Percentiles rank a stretch among this genome's conserved stretches.
Evolutionary conservation across 2,113 vertebrate species (phyloP).

Genomic region (Cyphomyrus plagiostoma): DNA sequence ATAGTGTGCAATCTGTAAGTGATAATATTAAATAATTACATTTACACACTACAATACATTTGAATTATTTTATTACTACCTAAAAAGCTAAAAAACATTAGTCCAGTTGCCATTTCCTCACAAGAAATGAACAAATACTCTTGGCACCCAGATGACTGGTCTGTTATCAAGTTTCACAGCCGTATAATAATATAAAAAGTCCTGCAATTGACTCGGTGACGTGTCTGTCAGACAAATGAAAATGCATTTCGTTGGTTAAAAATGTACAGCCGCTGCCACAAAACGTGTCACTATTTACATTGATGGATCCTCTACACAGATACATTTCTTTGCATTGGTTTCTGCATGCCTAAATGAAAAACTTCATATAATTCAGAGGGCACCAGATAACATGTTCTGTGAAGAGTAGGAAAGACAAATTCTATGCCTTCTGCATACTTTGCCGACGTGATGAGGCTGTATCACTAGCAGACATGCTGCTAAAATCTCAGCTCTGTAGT

Average conservation of each 20-base stretch:
- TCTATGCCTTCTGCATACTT: background rate
- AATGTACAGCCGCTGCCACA: background rate
- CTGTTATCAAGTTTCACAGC: background rate
- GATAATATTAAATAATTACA: background rate
- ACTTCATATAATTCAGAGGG: background rate
- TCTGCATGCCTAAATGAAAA: background rate
- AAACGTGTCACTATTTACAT: background rate
- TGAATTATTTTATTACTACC: background rate
- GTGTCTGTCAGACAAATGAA: background rate
- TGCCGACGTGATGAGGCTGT: background rate
- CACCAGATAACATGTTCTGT: background rate
- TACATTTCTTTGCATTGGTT: too few relatives aligned
- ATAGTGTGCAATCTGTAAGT: background rate
- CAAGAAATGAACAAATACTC: background rate
- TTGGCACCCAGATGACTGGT: background rate
- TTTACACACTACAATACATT: background rate
- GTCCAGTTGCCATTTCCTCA: background rate
- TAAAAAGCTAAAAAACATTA: background rate
- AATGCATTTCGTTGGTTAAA: background rate
- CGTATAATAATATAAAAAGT: background rate
- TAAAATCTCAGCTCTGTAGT: background rate
- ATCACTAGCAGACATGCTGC: too few relatives aligned
- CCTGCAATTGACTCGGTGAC: background rate
- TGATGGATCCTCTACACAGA: background rate
- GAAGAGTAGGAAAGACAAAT: background rate